Evolutionary conservation across 1,140 invertebrate genomes (phyloP), one percentile per base, ranked within the genome.

Genomic region (Venturia canescens): DNA sequence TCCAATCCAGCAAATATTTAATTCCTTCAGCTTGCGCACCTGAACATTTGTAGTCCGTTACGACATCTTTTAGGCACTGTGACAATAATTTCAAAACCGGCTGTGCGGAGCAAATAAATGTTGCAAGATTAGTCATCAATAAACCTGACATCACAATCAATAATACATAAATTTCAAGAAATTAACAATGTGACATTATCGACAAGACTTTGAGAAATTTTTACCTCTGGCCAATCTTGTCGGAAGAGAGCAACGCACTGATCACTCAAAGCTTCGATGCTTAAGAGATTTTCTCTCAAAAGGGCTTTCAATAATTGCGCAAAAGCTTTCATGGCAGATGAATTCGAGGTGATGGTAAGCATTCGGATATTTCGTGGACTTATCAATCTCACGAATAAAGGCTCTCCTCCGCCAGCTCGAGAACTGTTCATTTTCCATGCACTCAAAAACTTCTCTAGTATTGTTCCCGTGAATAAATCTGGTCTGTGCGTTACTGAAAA

Each of bases 241-340:
- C 90, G 89, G 29, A 93, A 90, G 44, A 93, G 84, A 67, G 88
- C 88, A 5, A 93, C 86, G 72, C 89, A 92, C 70, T 93, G 90
- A 31, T 91, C 88, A 74, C 91, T 90, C 13, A 93, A 80, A 76
- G 78, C 79, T 6, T 90, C 86, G 27, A 91, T 83, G n/a, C 84
- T 87, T 50, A 93, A 82, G 78, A 93, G 72, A 26, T 89, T 82
- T 72, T 88, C 83, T 2, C 84, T 85, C 77, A 91, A 88, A 76
- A 93, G 81, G 82, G 75, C 84, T 3, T 84, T 85, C 74, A 91
- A 88, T 75, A 93, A 80, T 83, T 78, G 84, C 16, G 86, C 88
- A 60, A 92, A 83, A 80, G 91, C 75, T n/a, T 76, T 66, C 90
- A 91, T 91, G 27, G 85, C 78, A 18, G 82, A 48, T n/a, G 79